Percentiles rank a stretch among this genome's conserved stretches.
Conservation (phyloP, 2,888 invertebrate genomes). For the Lasiommata megera region DNA sequence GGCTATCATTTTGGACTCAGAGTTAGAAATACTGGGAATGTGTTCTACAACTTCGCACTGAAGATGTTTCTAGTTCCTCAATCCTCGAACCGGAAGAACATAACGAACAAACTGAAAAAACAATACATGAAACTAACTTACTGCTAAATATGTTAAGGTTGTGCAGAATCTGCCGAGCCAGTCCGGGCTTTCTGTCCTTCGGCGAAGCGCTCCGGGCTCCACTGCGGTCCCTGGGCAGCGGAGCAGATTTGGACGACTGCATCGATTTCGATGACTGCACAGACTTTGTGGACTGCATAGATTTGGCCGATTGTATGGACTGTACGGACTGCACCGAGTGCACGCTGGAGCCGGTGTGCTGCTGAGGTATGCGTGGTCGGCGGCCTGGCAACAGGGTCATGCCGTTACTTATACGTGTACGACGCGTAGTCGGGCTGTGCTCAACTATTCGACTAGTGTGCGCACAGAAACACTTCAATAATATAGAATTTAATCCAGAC, state of each 20-base stretch:
- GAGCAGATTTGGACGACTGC: conserved; percentile 32
- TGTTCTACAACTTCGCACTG: too few species aligned
- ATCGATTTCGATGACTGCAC: conserved; percentile 30
- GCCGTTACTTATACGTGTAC: too few species aligned
- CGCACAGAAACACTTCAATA: too few species aligned
- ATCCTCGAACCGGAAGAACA: too few species aligned
- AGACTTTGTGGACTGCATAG: conserved; percentile 30
- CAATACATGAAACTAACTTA: not conserved
- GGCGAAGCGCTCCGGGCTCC: conserved; percentile 61
- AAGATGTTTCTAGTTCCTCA: too few species aligned
- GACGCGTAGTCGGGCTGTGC: too few species aligned
- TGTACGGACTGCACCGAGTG: conserved; percentile 57
- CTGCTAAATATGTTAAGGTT: conserved; percentile 90
- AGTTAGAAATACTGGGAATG: too few species aligned
- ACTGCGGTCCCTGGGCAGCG: conserved; percentile 31
- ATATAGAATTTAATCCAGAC: too few species aligned
- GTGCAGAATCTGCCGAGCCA: conserved; percentile 89
- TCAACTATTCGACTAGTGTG: too few species aligned
- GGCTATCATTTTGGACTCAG: too few species aligned
- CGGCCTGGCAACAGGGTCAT: conserved; percentile 39
- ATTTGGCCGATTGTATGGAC: conserved; percentile 41
- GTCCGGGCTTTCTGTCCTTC: conserved; percentile 64
- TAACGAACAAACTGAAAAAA: too few species aligned
- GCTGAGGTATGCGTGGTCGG: conserved; percentile 63
- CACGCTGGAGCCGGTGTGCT: conserved; percentile 72